Percentiles rank a stretch among this genome's conserved stretches.
These are phyloP conservation scores for Dryocosmus kuriphilus DNA, from an alignment of 2,888 invertebrate species.

Conservation along the genomic window DNA sequence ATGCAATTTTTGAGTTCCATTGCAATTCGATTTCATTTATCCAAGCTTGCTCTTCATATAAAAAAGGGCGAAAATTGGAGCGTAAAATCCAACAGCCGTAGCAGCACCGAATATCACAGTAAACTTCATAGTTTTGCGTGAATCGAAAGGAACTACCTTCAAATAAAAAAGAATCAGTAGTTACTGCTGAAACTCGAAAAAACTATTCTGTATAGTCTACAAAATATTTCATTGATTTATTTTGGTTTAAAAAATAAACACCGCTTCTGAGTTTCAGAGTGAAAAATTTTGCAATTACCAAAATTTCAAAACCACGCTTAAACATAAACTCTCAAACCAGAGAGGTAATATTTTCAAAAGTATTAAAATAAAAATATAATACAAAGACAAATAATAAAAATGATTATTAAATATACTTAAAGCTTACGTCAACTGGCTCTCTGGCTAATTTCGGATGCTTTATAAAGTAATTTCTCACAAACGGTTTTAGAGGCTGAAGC, in stretches of 20 bases:
- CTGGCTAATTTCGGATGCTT: neutral
- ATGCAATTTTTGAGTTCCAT: no score
- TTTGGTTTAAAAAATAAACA: no score
- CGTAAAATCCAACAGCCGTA: neutral
- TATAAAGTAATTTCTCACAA: neutral
- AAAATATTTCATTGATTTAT: no score
- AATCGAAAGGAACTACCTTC: neutral
- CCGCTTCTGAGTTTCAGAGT: no score
- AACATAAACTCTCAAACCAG: no score
- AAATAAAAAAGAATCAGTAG: constrained; percentile 1
- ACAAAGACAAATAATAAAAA: neutral
- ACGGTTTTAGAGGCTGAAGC: neutral
- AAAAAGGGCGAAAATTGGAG: neutral
- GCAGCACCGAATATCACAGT: neutral
- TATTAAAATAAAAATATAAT: no score
- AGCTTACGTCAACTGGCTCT: neutral
- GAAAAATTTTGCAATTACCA: no score
- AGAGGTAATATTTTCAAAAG: no score
- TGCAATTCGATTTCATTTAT: neutral
- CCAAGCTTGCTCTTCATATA: neutral
- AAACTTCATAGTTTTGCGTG: neutral
- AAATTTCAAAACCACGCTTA: no score
- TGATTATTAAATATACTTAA: neutral
- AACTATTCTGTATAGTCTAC: no score
- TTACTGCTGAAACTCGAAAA: neutral